Evolutionary conservation across 1,140 invertebrate species (phyloP).

Genomic region (Nymphalis io): DNA sequence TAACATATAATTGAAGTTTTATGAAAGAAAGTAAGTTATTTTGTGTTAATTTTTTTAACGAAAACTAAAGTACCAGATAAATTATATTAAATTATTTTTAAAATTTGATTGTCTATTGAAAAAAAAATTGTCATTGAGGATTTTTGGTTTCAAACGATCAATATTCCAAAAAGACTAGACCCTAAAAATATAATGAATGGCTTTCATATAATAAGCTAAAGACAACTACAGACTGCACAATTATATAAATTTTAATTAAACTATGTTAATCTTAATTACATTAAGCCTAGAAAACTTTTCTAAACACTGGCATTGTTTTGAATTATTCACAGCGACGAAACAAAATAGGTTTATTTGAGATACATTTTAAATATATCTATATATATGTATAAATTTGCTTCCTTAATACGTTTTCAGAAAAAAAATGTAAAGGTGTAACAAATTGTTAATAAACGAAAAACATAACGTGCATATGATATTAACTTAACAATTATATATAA

Average conservation of each 20-base stretch:
- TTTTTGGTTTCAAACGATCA: constrained; percentile 27
- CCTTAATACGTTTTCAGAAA: background rate
- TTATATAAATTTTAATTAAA: constrained; percentile 6
- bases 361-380: background rate
- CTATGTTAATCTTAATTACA: constrained; percentile 11
- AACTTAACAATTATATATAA: background rate
- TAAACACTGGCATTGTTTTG: constrained; percentile 25
- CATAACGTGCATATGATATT: too few relatives aligned
- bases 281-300: constrained; percentile 10
- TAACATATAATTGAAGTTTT: background rate
- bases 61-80: too few relatives aligned
- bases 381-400: too few relatives aligned
- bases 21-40: too few relatives aligned
- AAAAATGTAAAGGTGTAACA: too few relatives aligned
- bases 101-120: background rate
- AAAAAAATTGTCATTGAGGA: constrained; percentile 4
- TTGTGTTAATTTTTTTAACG: too few relatives aligned
- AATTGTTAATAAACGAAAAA: too few relatives aligned
- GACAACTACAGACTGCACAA: background rate
- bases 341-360: background rate
- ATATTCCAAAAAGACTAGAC: constrained; percentile 18
- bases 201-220: constrained; percentile 15
- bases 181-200: constrained; percentile 14
- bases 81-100: too few relatives aligned
- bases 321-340: constrained; percentile 12